Evolutionary conservation across 2,113 vertebrate genomes (phyloP).

Genomic region (Columba livia): DNA sequence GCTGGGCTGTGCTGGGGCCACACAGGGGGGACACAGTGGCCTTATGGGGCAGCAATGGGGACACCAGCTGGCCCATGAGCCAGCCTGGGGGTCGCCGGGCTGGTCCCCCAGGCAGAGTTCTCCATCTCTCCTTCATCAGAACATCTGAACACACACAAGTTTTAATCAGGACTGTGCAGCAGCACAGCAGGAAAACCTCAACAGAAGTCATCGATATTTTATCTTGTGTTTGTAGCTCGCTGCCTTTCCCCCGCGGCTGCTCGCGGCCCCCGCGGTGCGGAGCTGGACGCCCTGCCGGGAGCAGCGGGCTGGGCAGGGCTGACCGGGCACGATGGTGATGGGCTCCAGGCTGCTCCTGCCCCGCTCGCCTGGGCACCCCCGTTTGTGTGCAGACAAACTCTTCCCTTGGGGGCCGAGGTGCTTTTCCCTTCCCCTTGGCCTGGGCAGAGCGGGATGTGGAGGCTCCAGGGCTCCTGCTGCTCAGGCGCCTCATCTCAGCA

Average conservation of each 20-base stretch:
- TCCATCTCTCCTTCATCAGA: not conserved
- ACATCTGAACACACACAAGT: not conserved
- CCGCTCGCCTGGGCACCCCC: not conserved
- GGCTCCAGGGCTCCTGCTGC: not conserved
- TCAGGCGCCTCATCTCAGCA: not conserved
- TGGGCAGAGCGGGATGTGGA: not conserved
- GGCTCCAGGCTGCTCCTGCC: not conserved
- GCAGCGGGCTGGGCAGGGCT: not conserved
- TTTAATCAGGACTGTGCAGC: conserved; percentile 9
- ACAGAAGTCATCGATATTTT: not conserved
- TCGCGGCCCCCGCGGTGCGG: fast-evolving
- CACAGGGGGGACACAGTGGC: not conserved
- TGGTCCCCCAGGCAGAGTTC: not conserved
- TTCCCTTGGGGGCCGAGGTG: not conserved
- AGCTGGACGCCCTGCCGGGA: fast-evolving
- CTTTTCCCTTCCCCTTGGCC: not conserved
- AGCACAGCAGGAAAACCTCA: conserved; percentile 47
- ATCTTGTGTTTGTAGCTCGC: not conserved
- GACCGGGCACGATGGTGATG: not conserved
- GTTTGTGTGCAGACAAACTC: not conserved
- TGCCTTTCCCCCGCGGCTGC: not conserved
- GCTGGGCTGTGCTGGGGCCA: not conserved
- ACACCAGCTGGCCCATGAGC: not conserved
- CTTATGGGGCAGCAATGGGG: not conserved
- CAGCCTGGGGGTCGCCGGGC: not conserved